Conservation (phyloP, 2,888 invertebrate species). For the Erynnis tages region DNA sequence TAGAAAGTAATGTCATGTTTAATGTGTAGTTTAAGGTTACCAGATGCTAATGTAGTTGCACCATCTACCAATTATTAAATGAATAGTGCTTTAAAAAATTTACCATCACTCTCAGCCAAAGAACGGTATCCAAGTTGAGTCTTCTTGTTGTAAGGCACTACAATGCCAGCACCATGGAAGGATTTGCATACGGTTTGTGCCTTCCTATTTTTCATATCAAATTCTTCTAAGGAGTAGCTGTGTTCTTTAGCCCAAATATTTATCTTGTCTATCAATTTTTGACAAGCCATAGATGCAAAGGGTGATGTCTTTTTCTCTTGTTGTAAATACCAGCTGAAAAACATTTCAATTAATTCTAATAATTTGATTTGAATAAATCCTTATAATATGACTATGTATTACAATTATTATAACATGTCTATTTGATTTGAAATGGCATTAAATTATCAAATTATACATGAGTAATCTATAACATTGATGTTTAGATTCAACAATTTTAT, state of each 20-base stretch:
- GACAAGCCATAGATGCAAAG: constrained; percentile 83
- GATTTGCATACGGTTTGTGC: constrained; percentile 85
- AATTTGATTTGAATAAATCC: no score
- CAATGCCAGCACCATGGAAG: constrained; percentile 91
- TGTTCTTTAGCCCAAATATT: constrained; percentile 83
- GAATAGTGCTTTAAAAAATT: constrained; percentile 17
- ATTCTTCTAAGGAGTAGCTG: constrained; percentile 80
- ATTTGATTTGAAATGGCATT: no score
- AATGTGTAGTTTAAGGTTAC: no score
- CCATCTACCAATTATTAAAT: no score
- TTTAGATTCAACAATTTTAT: no score
- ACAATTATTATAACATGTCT: no score
- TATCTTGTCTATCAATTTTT: constrained; percentile 82
- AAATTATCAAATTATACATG: no score
- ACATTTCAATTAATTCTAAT: not conserved
- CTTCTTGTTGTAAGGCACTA: constrained; percentile 91
- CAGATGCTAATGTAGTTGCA: no score
- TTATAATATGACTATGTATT: no score
- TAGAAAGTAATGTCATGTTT: no score
- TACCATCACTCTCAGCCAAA: constrained; percentile 85
- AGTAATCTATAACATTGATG: no score
- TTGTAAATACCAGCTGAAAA: constrained; percentile 73
- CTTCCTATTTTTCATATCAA: constrained; percentile 82
- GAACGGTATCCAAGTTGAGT: constrained; percentile 92
- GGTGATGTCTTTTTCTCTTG: constrained; percentile 80